A percentile compares a stretch with the other conserved stretches of the same genome.
These are phyloP conservation scores for Aplysia californica DNA, from an alignment of 1,140 invertebrate genomes.

Conservation along the genomic window DNA sequence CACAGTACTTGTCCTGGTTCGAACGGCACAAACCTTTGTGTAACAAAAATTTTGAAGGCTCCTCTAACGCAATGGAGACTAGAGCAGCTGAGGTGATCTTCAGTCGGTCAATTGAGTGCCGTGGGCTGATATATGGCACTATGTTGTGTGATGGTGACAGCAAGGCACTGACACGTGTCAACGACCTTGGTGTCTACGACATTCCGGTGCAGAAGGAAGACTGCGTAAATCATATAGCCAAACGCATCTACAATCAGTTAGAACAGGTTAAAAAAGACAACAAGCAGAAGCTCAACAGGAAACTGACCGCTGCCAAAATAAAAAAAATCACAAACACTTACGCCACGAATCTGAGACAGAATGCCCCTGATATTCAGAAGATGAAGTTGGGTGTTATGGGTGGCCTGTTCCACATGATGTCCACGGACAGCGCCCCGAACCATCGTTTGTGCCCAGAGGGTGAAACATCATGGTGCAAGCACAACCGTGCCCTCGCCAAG, in stretches of 20 bases:
- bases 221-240: background rate
- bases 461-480: background rate
- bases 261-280: background rate
- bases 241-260: background rate
- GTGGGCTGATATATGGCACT: background rate
- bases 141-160: background rate
- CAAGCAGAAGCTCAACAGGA: background rate
- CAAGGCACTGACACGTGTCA: background rate
- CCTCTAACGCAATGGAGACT: too few species aligned
- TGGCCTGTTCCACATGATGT: background rate
- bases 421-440: background rate
- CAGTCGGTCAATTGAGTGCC: background rate
- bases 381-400: background rate
- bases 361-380: background rate
- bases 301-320: background rate
- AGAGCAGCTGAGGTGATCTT: background rate
- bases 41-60: background rate
- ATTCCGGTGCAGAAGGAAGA: background rate
- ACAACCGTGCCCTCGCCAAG: background rate
- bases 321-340: slow-evolving; percentile 6
- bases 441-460: background rate
- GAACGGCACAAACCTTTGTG: too few species aligned
- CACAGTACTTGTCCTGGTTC: background rate
- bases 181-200: background rate
- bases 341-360: background rate